These are phyloP conservation scores for Turdus rufiventris DNA, from an alignment of 2,113 vertebrate species.

Conservation along the genomic window DNA sequence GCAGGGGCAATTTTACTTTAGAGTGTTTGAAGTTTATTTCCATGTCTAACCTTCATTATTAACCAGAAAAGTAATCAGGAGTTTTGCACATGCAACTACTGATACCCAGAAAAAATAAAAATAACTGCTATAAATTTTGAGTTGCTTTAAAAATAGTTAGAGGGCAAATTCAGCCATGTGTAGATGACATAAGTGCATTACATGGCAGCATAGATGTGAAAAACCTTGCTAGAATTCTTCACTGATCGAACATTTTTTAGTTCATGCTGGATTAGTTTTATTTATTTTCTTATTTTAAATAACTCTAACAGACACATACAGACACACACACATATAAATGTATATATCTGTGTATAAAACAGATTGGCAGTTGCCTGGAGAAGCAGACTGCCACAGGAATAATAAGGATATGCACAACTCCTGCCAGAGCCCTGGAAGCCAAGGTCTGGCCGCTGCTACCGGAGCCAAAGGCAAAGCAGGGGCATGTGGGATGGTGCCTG, in stretches of 20 bases:
- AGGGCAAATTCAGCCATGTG: not conserved
- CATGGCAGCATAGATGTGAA: not conserved
- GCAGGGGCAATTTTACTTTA: not conserved
- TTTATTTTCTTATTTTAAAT: not conserved
- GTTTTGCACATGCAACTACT: not conserved
- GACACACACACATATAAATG: too few species aligned
- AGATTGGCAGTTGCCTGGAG: not conserved
- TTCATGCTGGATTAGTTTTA: not conserved
- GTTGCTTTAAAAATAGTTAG: not conserved
- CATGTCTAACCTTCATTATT: not conserved
- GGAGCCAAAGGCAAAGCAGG: not conserved
- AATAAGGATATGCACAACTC: not conserved
- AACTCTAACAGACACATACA: not conserved
- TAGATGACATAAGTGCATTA: not conserved
- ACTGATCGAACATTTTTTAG: not conserved
- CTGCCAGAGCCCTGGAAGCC: not conserved
- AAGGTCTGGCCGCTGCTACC: not conserved
- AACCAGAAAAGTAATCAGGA: not conserved
- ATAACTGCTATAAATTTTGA: not conserved
- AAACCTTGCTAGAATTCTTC: not conserved
- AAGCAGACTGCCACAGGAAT: not conserved
- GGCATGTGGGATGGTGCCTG: not conserved
- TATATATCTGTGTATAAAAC: not conserved
- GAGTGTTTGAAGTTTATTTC: not conserved
- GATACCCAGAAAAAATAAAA: not conserved